Conservation (phyloP, 2,797 vertebrate genomes). For the Lemur catta region DNA sequence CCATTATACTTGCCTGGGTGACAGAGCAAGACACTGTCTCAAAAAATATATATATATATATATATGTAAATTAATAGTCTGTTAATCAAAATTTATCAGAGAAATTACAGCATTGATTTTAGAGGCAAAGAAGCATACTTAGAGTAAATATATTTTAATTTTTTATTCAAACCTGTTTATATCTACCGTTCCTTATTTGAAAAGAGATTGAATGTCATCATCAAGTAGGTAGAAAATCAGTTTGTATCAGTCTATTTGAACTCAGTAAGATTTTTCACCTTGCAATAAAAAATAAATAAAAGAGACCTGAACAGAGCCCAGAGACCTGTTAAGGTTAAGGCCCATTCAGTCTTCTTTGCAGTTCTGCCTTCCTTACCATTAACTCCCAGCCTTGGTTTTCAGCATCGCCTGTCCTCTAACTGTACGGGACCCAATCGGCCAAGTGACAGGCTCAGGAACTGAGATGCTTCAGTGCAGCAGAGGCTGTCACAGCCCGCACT, state of each 20-base stretch:
- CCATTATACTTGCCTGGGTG: no score
- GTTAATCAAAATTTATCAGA: background rate
- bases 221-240: background rate
- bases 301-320: background rate
- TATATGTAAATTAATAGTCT: background rate
- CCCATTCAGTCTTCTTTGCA: background rate
- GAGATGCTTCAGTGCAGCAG: background rate
- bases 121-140: no score
- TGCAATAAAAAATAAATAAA: background rate
- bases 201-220: background rate
- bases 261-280: background rate
- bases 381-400: background rate
- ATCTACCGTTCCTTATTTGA: background rate
- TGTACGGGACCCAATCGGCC: background rate
- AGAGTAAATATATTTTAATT: background rate
- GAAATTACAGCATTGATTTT: background rate
- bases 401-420: background rate
- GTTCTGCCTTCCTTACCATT: background rate
- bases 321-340: background rate
- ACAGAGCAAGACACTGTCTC: no score
- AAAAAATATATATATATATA: background rate
- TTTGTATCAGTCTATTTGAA: background rate
- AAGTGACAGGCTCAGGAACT: background rate
- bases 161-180: background rate
- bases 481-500: background rate